phyloP scores from a whole-genome alignment of 2,113 vertebrate genomes.

The Alethe castanea region DNA sequence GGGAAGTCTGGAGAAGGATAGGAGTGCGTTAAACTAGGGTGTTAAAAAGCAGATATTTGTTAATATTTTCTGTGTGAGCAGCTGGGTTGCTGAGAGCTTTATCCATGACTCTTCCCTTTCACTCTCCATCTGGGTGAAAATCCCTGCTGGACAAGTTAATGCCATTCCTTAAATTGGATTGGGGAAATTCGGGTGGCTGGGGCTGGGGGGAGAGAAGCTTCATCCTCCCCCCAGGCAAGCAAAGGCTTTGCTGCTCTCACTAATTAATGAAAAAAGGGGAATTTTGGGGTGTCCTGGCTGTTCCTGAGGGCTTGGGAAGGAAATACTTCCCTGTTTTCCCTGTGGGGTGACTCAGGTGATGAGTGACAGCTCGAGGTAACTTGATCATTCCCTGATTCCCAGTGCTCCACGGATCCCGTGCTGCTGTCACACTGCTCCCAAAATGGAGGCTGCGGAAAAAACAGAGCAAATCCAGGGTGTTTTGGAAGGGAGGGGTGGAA shows the following conservation, averaged over 20 bases:
- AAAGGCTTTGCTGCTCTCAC: neutral
- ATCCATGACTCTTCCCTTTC: neutral
- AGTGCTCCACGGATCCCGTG: neutral
- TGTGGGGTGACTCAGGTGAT: neutral
- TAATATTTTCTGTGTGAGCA: neutral
- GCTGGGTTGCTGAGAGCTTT: neutral
- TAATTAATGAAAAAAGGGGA: neutral
- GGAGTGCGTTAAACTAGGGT: rapidly evolving
- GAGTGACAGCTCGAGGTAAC: neutral
- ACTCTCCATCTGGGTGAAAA: neutral
- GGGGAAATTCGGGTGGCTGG: neutral
- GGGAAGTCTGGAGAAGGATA: neutral
- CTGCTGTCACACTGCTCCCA: neutral
- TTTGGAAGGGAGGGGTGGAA: neutral
- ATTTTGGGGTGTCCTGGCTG: neutral
- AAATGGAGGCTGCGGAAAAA: neutral
- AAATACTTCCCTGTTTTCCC: neutral
- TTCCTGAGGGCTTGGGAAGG: neutral
- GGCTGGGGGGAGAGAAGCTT: neutral
- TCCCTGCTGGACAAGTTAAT: conserved; percentile 9
- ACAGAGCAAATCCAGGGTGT: rapidly evolving
- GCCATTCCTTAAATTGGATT: conserved; percentile 22
- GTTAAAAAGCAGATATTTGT: neutral
- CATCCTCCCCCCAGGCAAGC: rapidly evolving
- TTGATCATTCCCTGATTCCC: neutral